These are phyloP conservation scores for Cossypha caffra DNA, from an alignment of 2,797 vertebrate species.

Conservation along the genomic window DNA sequence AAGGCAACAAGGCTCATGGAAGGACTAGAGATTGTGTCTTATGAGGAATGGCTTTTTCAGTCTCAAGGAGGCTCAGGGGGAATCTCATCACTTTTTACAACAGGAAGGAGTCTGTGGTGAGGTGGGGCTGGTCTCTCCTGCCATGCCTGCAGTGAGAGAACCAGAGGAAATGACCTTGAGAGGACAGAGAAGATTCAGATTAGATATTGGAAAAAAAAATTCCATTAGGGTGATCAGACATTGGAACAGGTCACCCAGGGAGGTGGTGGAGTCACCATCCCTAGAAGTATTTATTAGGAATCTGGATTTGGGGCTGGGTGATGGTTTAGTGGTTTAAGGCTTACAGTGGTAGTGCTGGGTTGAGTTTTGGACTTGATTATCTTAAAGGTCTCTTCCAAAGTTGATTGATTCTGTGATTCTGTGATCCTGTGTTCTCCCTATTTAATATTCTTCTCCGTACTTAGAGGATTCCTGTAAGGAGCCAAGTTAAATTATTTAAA, in stretches of 20 bases:
- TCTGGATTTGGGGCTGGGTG: background rate
- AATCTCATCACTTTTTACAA: background rate
- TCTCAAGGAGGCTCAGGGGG: background rate
- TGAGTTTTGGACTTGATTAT: background rate
- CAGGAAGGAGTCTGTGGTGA: background rate
- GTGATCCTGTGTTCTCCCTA: background rate
- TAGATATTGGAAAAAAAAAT: background rate
- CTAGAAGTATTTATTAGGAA: background rate
- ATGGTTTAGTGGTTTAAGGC: background rate
- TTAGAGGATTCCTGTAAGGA: background rate
- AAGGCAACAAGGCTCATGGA: rapidly evolving
- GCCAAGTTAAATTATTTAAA: background rate
- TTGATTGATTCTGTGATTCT: background rate
- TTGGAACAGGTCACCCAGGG: background rate
- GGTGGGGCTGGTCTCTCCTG: background rate
- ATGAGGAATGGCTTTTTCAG: background rate
- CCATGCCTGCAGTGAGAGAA: background rate
- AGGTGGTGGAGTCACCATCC: background rate
- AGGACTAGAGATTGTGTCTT: background rate
- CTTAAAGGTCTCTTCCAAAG: background rate
- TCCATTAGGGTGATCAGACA: background rate
- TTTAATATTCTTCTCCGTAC: background rate
- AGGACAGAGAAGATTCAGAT: background rate
- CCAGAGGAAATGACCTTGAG: background rate
- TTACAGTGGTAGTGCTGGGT: background rate